Evolutionary conservation across 2,888 invertebrate species (phyloP), one percentile per base, ranked within the genome.

Genomic region (Eudemis profundana): DNA sequence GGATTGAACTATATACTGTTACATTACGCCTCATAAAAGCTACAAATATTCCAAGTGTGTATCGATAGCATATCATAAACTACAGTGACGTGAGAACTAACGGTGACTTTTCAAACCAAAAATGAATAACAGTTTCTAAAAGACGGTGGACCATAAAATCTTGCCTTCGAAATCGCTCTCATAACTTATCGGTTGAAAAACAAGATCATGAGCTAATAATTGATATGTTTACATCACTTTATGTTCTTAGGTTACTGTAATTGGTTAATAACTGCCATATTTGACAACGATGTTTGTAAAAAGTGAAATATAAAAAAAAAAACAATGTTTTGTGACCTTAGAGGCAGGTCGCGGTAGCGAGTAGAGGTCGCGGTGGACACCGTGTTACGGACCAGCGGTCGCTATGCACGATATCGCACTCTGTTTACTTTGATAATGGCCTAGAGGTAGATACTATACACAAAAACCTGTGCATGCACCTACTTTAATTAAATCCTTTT

Each of bases 391-490:
- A 57, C 63, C 42, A 49, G 29, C 38, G 33, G 56, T 57, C 56
- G 63, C 63, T 33, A 57, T 21, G 63, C 63, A 21, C 56, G 63
- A 57, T 57, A 63, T 56, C 63, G 33, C n/a, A 57, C 29, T 56
- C 29, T 56, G 63, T 63, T 63, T 42, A 56, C 56, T 63, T 49
- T 50, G 44, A 57, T 63, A 29, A 40, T 50, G 56, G 50, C 63
- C 63, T 42, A 42, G 56, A 42, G n/a, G 12, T 17, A 15, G 15
- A 14, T 17, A 49, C n/a, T n/a, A n/a, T 23, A 56, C 33, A 56
- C 49, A 49, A 56, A 63, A 49, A 40, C 21, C 19, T 49, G 33
- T 42, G 21, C 49, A 19, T 12, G 27, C 36, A 38, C 19, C 14
- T 29, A 19, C 38, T 61, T 40, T 33, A 42, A 21, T 19, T 49